These are phyloP conservation scores for Sebastiscus albofasciatus DNA, from an alignment of 2,797 vertebrate genomes.

Conservation along the genomic window DNA sequence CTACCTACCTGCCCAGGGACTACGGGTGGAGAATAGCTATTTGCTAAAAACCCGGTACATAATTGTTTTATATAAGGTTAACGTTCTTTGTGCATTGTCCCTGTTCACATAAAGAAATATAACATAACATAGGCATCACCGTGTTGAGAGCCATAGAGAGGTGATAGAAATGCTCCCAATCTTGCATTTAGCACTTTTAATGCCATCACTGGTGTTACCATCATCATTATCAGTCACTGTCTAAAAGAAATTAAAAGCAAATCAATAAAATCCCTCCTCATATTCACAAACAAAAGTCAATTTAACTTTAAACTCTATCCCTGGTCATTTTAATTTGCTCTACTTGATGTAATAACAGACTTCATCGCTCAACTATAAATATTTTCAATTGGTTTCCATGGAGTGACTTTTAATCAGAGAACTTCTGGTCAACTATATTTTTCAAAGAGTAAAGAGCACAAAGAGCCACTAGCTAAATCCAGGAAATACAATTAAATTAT, in stretches of 20 bases:
- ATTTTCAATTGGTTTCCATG: slow-evolving; percentile 7
- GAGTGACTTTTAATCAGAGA: slow-evolving; percentile 26
- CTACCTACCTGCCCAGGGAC: background rate
- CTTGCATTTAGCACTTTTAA: background rate
- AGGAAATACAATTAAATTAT: background rate
- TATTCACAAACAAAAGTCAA: slow-evolving; percentile 8
- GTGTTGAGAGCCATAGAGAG: background rate
- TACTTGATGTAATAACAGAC: slow-evolving; percentile 7
- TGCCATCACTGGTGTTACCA: background rate
- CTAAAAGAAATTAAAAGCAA: background rate
- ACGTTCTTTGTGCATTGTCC: background rate
- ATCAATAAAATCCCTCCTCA: background rate
- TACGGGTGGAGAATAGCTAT: background rate
- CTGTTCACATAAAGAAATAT: background rate
- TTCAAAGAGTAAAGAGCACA: background rate
- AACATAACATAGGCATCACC: background rate
- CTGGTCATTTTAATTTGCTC: slow-evolving; percentile 11
- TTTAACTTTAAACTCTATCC: background rate
- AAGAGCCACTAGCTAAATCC: background rate
- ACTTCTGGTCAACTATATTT: background rate
- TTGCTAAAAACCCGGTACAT: background rate
- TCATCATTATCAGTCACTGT: background rate
- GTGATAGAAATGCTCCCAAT: background rate
- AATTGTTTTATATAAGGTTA: background rate
- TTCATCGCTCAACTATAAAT: background rate